A percentile compares a stretch with the other conserved stretches of the same genome.
Evolutionary conservation across 2,797 vertebrate genomes (phyloP).

Genomic region (Danio kyathit): DNA sequence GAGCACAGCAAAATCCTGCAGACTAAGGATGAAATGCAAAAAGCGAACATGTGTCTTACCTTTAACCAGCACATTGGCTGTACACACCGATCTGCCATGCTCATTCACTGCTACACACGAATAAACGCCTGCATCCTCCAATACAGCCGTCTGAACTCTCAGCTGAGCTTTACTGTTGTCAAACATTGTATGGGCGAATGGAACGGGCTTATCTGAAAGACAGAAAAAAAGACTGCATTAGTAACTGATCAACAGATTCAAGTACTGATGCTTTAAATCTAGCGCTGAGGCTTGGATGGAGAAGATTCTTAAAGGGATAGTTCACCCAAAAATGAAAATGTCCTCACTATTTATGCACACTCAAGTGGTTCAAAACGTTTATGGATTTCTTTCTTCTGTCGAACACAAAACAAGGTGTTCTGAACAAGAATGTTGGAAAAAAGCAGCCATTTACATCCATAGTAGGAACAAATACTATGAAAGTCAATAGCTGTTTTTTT

Average conservation of each 20-base stretch:
- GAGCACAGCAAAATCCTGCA: slow-evolving; percentile 35
- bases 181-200: slow-evolving; percentile 75
- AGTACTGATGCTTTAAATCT: background rate
- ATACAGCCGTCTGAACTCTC: slow-evolving; percentile 79
- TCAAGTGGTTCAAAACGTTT: too few relatives aligned
- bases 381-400: too few relatives aligned
- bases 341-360: too few relatives aligned
- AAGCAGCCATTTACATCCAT: too few relatives aligned
- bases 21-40: background rate
- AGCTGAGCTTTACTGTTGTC: slow-evolving; percentile 77
- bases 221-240: background rate
- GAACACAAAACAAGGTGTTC: too few relatives aligned
- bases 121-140: slow-evolving; percentile 82
- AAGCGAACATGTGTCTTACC: slow-evolving; percentile 73
- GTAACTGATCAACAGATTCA: background rate
- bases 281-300: background rate
- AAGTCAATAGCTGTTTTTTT: too few relatives aligned
- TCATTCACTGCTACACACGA: slow-evolving; percentile 84
- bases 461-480: too few relatives aligned
- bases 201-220: slow-evolving; percentile 79
- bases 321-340: too few relatives aligned
- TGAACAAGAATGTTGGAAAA: too few relatives aligned
- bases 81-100: slow-evolving; percentile 79
- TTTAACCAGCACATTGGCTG: slow-evolving; percentile 79
- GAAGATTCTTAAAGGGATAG: background rate